Evolutionary conservation across 2,888 invertebrate genomes (phyloP), one percentile per base, ranked within the genome.

Genomic region (Cyclophora punctaria): DNA sequence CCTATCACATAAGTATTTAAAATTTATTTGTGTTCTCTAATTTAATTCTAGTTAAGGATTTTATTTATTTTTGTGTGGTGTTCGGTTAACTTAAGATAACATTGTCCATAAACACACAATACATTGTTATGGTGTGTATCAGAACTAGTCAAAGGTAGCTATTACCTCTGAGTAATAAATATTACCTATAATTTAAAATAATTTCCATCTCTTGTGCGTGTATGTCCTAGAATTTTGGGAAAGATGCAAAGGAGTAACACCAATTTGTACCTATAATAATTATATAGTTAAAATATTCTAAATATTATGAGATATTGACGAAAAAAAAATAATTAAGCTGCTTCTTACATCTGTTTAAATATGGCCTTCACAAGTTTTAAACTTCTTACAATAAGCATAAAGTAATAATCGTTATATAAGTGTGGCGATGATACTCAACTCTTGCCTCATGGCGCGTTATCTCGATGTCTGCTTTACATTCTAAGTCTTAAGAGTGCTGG

Each of bases 31-130:
- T 87, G 86, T 87, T 87, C 83, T 84, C 73, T 85, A 83, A 80
- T 82, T 85, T 85, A 85, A 74, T 53, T 64, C 69, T 88, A 86
- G 86, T 71, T 80, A 86, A 83, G 83, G 79, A 71, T 83, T 84
- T 76, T 78, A 84, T 82, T 83, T 86, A 84, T 83, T 86, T 87
- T 82, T 75, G 87, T 85, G 87, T 87, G 86, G 85, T 86, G 83
- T 86, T 86, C 77, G 75, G 83, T 83, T 83, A 79, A 79, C 74
- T 67, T 83, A 81, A 84, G 83, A 51, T 68, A 69, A 71, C 37
- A 37, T 72, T 75, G 77, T 75, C 75, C 73, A 66, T 63, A 66
- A 71, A 68, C 73, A 75, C 76, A 77, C 75, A 73, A 72, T 71
- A 71, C 76, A 78, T 75, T 73, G 71, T 60, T 65, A 71, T 72